Base-by-base conservation (phyloP, 2,113 vertebrate species). In the Galemys pyrenaicus region DNA sequence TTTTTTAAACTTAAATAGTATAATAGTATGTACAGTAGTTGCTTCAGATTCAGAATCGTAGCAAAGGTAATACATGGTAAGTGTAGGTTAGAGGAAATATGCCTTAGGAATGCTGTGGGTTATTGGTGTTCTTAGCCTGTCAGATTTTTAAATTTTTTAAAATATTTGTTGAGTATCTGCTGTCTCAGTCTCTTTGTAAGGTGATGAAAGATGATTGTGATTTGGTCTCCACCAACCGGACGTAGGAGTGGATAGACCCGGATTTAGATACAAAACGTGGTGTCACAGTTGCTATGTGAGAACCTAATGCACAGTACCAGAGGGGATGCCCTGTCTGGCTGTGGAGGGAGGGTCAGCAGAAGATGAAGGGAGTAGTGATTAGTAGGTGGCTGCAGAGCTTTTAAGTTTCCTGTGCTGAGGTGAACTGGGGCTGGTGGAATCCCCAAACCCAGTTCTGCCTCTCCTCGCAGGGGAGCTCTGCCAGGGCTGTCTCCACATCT, bases 221-320 rank as follows among this genome's bases (percentile, higher is more conserved):
- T 28, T 73, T 28, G 22, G 41, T 39, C 68, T 24, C 26, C 13
- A 4, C 62, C 20, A 24, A 0, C 19, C n/a, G 68, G 22, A 12
- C 49, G 10, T 11, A 26, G 74, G 49, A 26, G 37, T 10, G 15
- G 24, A 16, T 0, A 86, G 67, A 19, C 2, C 3, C 5, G 71
- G 65, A 44, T 24, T 24, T 49, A 3, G 28, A 26, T 65, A 0
- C 8, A 30, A 51, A 16, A 26, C 39, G 56, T 7, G 28, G 37
- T 12, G 16, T 37, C 17, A 2, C 1, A 32, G 35, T 35, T 64
- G 30, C 22, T 17, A 5, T 6, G 24, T 19, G 39, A 44, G 86
- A 80, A 26, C 17, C 28, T 15, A 11, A 9, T 16, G 1, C 4
- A 9, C 6, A 26, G n/a, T 15, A 2, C 32, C 7, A 1, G 39